Evolutionary conservation across 2,888 invertebrate genomes (phyloP).

Genomic region (Busseola fusca): DNA sequence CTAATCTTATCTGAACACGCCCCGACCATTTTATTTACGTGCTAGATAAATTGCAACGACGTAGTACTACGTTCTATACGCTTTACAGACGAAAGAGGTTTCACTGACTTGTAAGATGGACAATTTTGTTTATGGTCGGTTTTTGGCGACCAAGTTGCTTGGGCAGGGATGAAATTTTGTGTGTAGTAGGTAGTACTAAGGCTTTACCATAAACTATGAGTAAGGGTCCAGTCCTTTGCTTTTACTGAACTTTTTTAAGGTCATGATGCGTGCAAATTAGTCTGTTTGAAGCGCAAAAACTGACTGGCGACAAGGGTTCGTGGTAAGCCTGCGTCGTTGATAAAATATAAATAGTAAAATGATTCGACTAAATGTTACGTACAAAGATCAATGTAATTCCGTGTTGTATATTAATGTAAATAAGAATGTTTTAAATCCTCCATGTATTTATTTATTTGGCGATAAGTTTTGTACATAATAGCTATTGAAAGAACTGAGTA

Average conservation of each 20-base stretch:
- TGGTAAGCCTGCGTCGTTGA: constrained; percentile 43
- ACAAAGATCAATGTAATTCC: constrained; percentile 84
- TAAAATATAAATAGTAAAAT: constrained; percentile 50
- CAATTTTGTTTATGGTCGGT: constrained; percentile 8
- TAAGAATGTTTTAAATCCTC: constrained; percentile 77
- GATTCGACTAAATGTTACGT: constrained; percentile 78
- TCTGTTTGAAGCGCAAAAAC: constrained; percentile 1
- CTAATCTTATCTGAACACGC: constrained; percentile 61
- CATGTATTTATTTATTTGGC: constrained; percentile 78
- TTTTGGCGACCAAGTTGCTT: constrained; percentile 5
- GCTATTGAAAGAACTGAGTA: constrained; percentile 73
- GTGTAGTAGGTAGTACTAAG: constrained; percentile 39
- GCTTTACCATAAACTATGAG: constrained; percentile 8
- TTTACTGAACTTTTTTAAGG: background rate
- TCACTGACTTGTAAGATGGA: constrained; percentile 18
- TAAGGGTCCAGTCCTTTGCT: background rate
- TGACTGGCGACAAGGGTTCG: background rate
- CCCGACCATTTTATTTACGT: constrained; percentile 61
- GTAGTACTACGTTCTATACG: constrained; percentile 42
- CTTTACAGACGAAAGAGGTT: constrained; percentile 14
- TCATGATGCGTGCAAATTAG: background rate
- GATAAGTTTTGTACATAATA: constrained; percentile 82
- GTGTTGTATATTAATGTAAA: constrained; percentile 84
- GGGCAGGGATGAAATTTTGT: constrained; percentile 6
- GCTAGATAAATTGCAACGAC: constrained; percentile 58